A percentile compares a stretch with the other conserved stretches of the same genome.
These are phyloP conservation scores for Caenorhabditis afra DNA, from an alignment of 2,888 invertebrate genomes.

Conservation along the genomic window DNA sequence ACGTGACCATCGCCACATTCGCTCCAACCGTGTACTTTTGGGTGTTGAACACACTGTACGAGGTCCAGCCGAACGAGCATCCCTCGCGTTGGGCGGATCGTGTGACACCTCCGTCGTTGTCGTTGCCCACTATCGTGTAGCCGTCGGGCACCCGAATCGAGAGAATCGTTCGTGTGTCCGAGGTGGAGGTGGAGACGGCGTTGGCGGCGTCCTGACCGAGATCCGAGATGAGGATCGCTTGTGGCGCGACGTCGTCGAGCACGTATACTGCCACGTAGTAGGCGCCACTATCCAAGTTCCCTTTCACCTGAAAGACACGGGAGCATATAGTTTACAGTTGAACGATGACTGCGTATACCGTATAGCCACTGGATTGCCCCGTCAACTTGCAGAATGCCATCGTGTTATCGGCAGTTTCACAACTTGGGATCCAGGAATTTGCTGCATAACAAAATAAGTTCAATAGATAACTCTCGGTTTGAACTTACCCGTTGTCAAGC, in stretches of 20 bases:
- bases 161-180: slow-evolving; percentile 30
- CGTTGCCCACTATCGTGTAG: slow-evolving; percentile 25
- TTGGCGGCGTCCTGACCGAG: slow-evolving; percentile 15
- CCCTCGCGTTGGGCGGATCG: slow-evolving; percentile 22
- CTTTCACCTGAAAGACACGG: slow-evolving; percentile 21
- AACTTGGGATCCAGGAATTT: not conserved
- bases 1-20: slow-evolving; percentile 15
- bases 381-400: not conserved
- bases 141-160: slow-evolving; percentile 8
- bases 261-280: slow-evolving; percentile 33
- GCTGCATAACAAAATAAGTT: too few relatives aligned
- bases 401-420: not conserved
- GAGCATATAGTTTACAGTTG: too few relatives aligned
- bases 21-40: slow-evolving; percentile 21
- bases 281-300: not conserved
- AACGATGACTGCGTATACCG: too few relatives aligned
- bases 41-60: slow-evolving; percentile 41
- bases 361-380: not conserved
- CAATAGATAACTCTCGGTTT: too few relatives aligned
- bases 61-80: slow-evolving; percentile 37
- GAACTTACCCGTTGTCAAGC: not conserved
- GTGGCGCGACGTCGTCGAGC: slow-evolving; percentile 12
- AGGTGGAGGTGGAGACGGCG: slow-evolving; percentile 44
- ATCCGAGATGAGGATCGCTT: slow-evolving; percentile 7
- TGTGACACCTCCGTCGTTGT: slow-evolving; percentile 22